These are phyloP conservation scores for Caenorhabditis sp. DNA, from an alignment of 2,888 invertebrate genomes.

Conservation along the genomic window DNA sequence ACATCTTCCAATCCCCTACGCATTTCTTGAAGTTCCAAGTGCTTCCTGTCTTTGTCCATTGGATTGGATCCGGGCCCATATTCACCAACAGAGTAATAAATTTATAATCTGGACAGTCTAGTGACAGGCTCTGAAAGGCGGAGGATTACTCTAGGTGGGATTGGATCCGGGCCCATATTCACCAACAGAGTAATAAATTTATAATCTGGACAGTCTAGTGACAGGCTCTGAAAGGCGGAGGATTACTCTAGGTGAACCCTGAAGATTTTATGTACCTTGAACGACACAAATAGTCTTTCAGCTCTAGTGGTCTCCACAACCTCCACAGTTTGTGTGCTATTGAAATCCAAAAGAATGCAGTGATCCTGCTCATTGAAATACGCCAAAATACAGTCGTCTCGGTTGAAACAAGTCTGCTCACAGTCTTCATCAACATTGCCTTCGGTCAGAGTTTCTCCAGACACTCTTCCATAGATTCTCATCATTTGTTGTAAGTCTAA, in stretches of 20 bases:
- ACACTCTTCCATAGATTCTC: too few species aligned
- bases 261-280: not conserved
- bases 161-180: not conserved
- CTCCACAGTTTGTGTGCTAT: not conserved
- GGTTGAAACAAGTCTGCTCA: not conserved
- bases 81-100: not conserved
- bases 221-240: not conserved
- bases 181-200: not conserved
- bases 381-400: constrained; percentile 12
- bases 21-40: not conserved
- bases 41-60: not conserved
- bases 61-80: not conserved
- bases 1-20: constrained; percentile 11
- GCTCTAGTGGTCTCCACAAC: not conserved
- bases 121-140: not conserved
- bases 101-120: not conserved
- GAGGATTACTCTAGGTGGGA: too few species aligned
- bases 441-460: too few species aligned
- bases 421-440: not conserved
- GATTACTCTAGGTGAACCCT: not conserved
- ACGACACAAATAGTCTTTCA: not conserved
- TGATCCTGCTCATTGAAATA: not conserved
- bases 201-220: not conserved
- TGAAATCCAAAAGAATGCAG: not conserved
- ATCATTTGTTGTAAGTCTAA: too few species aligned